Evolutionary conservation across 1,140 invertebrate genomes (phyloP).

Genomic region (Stegodyphus mimosarum): DNA sequence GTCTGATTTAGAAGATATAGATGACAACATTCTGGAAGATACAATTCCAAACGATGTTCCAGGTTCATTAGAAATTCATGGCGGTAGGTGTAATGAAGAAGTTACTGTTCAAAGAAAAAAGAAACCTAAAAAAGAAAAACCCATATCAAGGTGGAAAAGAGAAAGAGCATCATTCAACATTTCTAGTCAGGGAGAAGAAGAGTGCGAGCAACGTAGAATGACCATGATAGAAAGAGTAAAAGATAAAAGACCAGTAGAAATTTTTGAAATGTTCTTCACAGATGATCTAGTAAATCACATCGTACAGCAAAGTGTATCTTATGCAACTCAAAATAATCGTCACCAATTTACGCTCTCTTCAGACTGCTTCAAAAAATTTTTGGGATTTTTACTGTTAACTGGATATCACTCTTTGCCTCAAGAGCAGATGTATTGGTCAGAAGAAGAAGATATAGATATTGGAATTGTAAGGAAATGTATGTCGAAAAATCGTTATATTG

Average conservation of each 20-base stretch:
- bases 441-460: constrained; percentile 16
- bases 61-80: constrained; percentile 2
- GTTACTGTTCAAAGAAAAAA: constrained; percentile 38
- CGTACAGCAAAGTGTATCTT: constrained; percentile 16
- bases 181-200: constrained; percentile 15
- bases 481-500: constrained; percentile 16
- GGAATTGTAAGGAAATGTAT: constrained; percentile 16
- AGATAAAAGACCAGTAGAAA: constrained; percentile 16
- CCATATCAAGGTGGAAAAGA: constrained; percentile 16
- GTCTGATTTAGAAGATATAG: background rate
- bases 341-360: constrained; percentile 15
- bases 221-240: constrained; percentile 16
- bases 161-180: constrained; percentile 13
- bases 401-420: constrained; percentile 15
- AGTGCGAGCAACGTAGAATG: constrained; percentile 15
- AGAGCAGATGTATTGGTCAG: constrained; percentile 15
- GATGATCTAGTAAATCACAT: constrained; percentile 13
- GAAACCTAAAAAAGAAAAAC: too few relatives aligned
- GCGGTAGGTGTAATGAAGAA: constrained; percentile 33
- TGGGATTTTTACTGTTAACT: constrained; percentile 14
- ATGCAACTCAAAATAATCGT: constrained; percentile 16
- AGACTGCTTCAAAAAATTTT: constrained; percentile 11
- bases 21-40: background rate
- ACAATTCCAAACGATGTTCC: constrained; percentile 2
- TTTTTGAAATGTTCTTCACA: constrained; percentile 16